A percentile compares a stretch with the other conserved stretches of the same genome.
These are phyloP conservation scores for Pteria penguin DNA, from an alignment of 2,888 invertebrate species.

Conservation along the genomic window DNA sequence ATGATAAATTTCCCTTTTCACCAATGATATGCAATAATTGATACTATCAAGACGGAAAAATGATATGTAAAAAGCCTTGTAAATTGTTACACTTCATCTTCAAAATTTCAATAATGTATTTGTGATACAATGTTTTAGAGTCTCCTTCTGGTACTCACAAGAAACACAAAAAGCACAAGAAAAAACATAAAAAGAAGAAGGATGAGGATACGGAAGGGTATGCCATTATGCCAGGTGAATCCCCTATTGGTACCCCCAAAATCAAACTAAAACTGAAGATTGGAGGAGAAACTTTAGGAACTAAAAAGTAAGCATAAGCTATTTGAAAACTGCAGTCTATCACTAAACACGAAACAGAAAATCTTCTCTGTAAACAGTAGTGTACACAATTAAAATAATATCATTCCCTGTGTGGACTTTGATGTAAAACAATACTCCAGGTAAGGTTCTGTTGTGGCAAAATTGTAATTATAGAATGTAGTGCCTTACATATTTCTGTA, in stretches of 20 bases:
- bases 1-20: too few species aligned
- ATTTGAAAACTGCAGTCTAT: neutral
- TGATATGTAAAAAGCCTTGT: too few species aligned
- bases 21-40: too few species aligned
- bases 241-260: conserved; percentile 56
- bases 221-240: conserved; percentile 21
- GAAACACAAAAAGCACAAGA: conserved; percentile 76
- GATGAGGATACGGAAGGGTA: conserved; percentile 53
- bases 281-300: conserved; percentile 74
- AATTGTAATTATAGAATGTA: too few species aligned
- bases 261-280: conserved; percentile 76
- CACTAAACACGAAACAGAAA: neutral
- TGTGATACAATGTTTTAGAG: too few species aligned
- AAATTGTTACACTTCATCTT: too few species aligned
- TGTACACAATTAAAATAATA: neutral
- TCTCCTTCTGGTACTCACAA: conserved; percentile 61
- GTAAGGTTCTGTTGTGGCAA: too few species aligned
- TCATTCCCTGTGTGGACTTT: too few species aligned
- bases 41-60: too few species aligned
- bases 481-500: too few species aligned
- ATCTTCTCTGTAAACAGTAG: neutral
- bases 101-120: too few species aligned
- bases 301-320: conserved; percentile 68
- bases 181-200: conserved; percentile 69
- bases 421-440: too few species aligned